Evolutionary conservation across 2,888 invertebrate genomes (phyloP), one percentile per base, ranked within the genome.

Genomic region (Mactromeris polynyma): DNA sequence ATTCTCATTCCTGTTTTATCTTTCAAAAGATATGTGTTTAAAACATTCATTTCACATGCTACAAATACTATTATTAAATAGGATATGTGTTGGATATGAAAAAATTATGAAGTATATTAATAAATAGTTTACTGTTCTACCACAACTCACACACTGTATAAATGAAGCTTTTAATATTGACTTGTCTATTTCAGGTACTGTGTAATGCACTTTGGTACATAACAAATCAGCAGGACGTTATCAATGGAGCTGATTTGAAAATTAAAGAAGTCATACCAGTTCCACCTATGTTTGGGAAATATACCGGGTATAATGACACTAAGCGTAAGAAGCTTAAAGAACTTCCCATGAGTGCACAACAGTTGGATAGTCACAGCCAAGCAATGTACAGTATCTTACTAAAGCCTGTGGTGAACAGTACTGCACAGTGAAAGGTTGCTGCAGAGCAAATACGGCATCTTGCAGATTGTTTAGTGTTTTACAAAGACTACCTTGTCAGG

Each of bases 141-240:
- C 11, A 40, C 11, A 40, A 7, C 4, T 40, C 11, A 40, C 4
- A 40, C 40, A 40, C 11, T 7, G 40, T 40, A 11, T 40, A 40
- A 4, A 40, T 40, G 40, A 40, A 40, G 4, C 40, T 11, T 40
- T 40, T 40, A 40, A 7, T 40, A 4, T 40, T 40, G n/a, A n/a
- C n/a, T 40, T 40, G 40, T 40, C 40, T 4, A 2, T 90, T 89
- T 84, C 87, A 90, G 90, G 89, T 89, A 33, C 36, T 89, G 6
- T 85, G 83, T 19, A 89, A 87, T 85, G 85, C 77, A 11, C 42
- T 88, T 0, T 85, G 82, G 85, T 88, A 36, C 26, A 0, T 81
- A 0, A 88, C 88, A 19, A 88, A 88, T 46, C 88, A 88, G 1
- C 81, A 78, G 0, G 6, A 36, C 0, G 77, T 78, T 11, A 81